phyloP scores from a whole-genome alignment of 1,140 invertebrate genomes.

The Trichonephila clavipes region DNA sequence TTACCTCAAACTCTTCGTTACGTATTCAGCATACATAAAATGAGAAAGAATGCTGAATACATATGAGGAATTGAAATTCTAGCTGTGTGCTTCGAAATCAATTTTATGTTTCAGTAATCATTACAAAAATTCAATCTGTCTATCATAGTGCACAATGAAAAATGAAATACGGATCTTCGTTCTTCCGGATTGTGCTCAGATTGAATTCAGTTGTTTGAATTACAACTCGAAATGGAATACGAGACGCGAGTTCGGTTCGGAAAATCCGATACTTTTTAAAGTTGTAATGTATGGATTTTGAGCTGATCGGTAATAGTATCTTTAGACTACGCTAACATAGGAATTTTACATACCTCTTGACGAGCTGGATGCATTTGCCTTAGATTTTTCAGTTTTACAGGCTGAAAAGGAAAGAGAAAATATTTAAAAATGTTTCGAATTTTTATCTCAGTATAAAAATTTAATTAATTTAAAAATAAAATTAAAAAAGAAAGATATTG shows the following conservation, averaged over 20 bases:
- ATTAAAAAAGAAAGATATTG: no score
- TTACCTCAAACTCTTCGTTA: constrained; percentile 10
- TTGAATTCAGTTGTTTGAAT: constrained; percentile 17
- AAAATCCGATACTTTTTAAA: neutral
- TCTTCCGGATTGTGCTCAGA: neutral
- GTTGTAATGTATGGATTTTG: neutral
- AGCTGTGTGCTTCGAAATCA: neutral
- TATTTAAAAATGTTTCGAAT: neutral
- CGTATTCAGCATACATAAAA: constrained; percentile 21
- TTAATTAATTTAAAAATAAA: neutral
- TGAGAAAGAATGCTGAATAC: neutral
- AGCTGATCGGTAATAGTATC: neutral
- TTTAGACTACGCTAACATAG: neutral
- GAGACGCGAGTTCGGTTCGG: neutral
- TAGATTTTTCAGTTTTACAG: constrained; percentile 50
- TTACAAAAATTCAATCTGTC: constrained; percentile 4
- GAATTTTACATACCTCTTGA: constrained; percentile 40
- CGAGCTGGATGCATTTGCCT: constrained; percentile 28
- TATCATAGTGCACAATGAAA: neutral
- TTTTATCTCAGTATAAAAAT: neutral
- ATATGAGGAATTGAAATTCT: constrained; percentile 2
- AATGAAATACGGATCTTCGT: neutral
- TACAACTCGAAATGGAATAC: neutral
- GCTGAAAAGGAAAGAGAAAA: neutral
- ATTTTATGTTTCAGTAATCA: constrained; percentile 39